These are phyloP conservation scores for Esperia sulphurella DNA, from an alignment of 2,888 invertebrate genomes.

Conservation along the genomic window DNA sequence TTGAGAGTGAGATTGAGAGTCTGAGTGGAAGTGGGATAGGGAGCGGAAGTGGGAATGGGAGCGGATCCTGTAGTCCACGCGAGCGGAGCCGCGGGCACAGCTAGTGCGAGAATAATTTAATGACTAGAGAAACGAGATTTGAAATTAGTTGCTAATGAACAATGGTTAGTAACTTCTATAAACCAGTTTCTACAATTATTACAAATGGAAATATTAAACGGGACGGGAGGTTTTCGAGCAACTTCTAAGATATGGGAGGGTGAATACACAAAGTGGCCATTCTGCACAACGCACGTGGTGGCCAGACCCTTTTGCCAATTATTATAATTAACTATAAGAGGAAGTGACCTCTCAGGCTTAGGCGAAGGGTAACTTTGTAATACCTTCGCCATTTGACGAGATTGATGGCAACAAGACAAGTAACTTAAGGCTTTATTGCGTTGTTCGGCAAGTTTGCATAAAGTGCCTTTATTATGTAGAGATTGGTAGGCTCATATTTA, in stretches of 20 bases:
- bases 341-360: conserved; percentile 72
- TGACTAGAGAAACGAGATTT: too few species aligned
- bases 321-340: conserved; percentile 75
- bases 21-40: too few species aligned
- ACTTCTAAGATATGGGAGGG: not conserved
- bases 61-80: too few species aligned
- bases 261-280: conserved; percentile 40
- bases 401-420: conserved; percentile 73
- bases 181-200: too few species aligned
- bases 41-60: too few species aligned
- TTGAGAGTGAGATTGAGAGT: too few species aligned
- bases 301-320: conserved; percentile 61
- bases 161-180: too few species aligned
- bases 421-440: conserved; percentile 60
- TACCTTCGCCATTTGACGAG: conserved; percentile 62
- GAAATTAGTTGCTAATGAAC: too few species aligned
- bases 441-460: conserved; percentile 48
- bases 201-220: too few species aligned
- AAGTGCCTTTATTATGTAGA: conserved; percentile 14
- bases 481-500: not conserved
- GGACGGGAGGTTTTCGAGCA: not conserved
- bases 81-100: too few species aligned
- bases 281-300: conserved; percentile 32
- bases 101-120: too few species aligned
- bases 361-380: conserved; percentile 57